These are phyloP conservation scores for Peribatodes rhomboidaria DNA, from an alignment of 2,888 invertebrate genomes.

Conservation along the genomic window DNA sequence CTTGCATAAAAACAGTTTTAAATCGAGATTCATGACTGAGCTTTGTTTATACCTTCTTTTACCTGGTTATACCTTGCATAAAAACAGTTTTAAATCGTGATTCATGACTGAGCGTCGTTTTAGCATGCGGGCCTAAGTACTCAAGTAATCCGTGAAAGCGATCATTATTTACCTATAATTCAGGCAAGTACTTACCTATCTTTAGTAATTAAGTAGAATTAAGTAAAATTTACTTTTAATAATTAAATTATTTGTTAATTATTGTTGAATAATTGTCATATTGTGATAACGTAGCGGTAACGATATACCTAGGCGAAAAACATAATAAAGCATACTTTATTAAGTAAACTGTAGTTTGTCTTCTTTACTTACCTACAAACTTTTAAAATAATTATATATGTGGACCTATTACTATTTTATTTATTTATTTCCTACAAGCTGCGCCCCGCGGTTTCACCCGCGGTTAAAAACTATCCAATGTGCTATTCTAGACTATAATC, in stretches of 20 bases:
- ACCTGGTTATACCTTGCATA: no score
- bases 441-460: no score
- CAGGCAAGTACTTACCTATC: no score
- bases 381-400: no score
- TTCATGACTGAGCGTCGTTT: no score
- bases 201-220: not conserved
- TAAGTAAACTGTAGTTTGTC: not conserved
- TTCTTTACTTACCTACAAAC: not conserved
- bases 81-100: no score
- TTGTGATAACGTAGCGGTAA: constrained; percentile 45
- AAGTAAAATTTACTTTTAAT: constrained; percentile 7
- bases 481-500: no score
- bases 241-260: constrained; percentile 36
- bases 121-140: not conserved
- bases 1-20: no score
- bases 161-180: not conserved
- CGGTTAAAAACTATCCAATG: no score
- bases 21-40: no score
- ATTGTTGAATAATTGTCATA: constrained; percentile 40
- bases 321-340: constrained; percentile 17
- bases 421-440: no score
- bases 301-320: constrained; percentile 6
- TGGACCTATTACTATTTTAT: not conserved
- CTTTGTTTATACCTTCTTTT: no score
- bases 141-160: not conserved